Percentiles rank a stretch among this genome's conserved stretches.
These are phyloP conservation scores for Zaprionus lachaisei DNA, from an alignment of 1,140 invertebrate genomes.

Conservation along the genomic window DNA sequence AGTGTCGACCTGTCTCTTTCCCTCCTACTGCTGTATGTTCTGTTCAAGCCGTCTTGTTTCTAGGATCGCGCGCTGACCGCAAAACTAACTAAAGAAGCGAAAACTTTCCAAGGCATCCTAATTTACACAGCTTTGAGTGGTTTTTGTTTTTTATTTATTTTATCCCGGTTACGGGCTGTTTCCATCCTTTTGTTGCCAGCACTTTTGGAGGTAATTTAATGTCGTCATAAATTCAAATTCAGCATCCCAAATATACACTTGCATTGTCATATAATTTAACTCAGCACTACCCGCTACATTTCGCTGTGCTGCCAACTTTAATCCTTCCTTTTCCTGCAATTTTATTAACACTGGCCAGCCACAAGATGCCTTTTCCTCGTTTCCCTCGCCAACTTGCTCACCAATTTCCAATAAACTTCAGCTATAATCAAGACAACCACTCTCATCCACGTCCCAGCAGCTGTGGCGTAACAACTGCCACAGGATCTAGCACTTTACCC, in stretches of 20 bases:
- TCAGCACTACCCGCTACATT: conserved; percentile 3
- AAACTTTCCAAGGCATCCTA: conserved; percentile 46
- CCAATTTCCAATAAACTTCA: conserved; percentile 73
- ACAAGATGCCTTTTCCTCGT: neutral
- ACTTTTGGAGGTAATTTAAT: conserved; percentile 70
- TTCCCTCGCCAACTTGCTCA: neutral
- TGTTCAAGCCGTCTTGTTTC: conserved; percentile 6
- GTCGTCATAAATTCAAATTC: conserved; percentile 82
- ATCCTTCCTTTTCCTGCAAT: conserved; percentile 56
- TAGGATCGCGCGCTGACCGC: conserved; percentile 21
- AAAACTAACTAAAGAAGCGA: conserved; percentile 40
- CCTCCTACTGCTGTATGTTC: neutral
- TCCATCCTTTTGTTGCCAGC: conserved; percentile 8
- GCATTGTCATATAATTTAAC: neutral
- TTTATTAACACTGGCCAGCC: conserved; percentile 55
- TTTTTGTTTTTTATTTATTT: conserved; percentile 80
- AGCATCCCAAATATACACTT: conserved; percentile 46
- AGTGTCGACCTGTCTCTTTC: conserved; percentile 45
- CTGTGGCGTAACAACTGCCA: conserved; percentile 22
- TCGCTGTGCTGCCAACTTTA: conserved; percentile 42
- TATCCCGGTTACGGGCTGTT: conserved; percentile 61
- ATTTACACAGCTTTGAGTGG: conserved; percentile 78
- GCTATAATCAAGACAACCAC: conserved; percentile 69
- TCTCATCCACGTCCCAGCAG: conserved; percentile 68
- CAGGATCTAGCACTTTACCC: no score